Evolutionary conservation across 2,113 vertebrate species (phyloP).

Genomic region (Rafetus swinhoei): DNA sequence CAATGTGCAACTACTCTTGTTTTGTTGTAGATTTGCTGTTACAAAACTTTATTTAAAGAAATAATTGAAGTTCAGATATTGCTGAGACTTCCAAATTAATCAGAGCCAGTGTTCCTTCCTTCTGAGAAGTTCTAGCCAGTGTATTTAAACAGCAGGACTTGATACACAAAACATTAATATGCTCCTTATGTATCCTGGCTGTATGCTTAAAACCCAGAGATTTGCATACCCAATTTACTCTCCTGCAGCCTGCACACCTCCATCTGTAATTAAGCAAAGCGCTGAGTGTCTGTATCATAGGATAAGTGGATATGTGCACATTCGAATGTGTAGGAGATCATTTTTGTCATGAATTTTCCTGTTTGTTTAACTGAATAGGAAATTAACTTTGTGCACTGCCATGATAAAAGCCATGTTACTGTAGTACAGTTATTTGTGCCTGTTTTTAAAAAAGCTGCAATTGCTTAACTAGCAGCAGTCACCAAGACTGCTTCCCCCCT

Average conservation of each 20-base stretch:
- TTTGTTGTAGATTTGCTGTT: background rate
- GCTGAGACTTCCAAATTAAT: background rate
- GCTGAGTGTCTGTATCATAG: slow-evolving; percentile 20
- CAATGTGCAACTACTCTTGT: fast-evolving
- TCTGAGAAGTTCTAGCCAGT: background rate
- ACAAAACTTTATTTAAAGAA: background rate
- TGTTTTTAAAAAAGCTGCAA: background rate
- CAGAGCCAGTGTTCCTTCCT: background rate
- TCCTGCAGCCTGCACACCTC: slow-evolving; percentile 49
- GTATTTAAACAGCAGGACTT: background rate
- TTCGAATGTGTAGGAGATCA: slow-evolving; percentile 49
- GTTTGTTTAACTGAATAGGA: slow-evolving; percentile 55
- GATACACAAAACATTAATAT: slow-evolving; percentile 23
- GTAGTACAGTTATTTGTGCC: background rate
- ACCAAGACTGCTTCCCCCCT: fast-evolving
- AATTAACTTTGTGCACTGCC: background rate
- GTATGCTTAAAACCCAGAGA: background rate
- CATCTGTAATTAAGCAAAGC: slow-evolving; percentile 45
- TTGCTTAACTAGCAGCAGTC: background rate
- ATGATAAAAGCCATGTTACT: background rate
- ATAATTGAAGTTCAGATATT: background rate
- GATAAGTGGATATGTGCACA: slow-evolving; percentile 23
- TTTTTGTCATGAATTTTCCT: slow-evolving; percentile 29
- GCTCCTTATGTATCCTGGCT: slow-evolving; percentile 5
- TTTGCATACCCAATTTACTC: slow-evolving; percentile 40